phyloP scores from a whole-genome alignment of 2,113 vertebrate species.

The Spheniscus mendiculus region DNA sequence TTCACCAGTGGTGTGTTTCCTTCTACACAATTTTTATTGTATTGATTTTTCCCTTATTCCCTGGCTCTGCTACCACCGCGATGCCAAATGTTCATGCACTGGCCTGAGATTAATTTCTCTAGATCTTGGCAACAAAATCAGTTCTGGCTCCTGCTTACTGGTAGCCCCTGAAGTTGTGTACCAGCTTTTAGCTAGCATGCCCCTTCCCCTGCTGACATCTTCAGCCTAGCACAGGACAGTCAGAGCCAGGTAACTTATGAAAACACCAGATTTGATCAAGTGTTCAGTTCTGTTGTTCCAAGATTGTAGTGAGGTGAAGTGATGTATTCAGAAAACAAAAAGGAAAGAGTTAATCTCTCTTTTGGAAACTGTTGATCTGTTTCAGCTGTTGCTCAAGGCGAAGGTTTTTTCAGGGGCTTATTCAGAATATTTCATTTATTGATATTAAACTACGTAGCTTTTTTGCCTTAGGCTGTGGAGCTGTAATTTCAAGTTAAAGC shows the following conservation, averaged over 20 bases:
- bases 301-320: not conserved
- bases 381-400: not conserved
- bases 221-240: not conserved
- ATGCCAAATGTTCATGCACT: not conserved
- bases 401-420: not conserved
- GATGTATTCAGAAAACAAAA: not conserved
- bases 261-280: not conserved
- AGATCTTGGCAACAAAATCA: not conserved
- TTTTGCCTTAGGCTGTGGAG: not conserved
- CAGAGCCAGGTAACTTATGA: not conserved
- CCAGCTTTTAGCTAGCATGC: not conserved
- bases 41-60: not conserved
- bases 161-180: not conserved
- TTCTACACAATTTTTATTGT: not conserved
- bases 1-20: not conserved
- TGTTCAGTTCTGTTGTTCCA: not conserved
- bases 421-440: not conserved
- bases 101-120: not conserved
- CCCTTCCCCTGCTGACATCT: not conserved
- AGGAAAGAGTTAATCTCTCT: not conserved
- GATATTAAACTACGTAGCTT: not conserved
- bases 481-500: not conserved
- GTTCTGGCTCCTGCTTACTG: not conserved
- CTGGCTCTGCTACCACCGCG: not conserved
- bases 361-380: not conserved